These are phyloP conservation scores for Vannuccia rotundouncinata DNA, from an alignment of 2,888 invertebrate genomes.

Conservation along the genomic window DNA sequence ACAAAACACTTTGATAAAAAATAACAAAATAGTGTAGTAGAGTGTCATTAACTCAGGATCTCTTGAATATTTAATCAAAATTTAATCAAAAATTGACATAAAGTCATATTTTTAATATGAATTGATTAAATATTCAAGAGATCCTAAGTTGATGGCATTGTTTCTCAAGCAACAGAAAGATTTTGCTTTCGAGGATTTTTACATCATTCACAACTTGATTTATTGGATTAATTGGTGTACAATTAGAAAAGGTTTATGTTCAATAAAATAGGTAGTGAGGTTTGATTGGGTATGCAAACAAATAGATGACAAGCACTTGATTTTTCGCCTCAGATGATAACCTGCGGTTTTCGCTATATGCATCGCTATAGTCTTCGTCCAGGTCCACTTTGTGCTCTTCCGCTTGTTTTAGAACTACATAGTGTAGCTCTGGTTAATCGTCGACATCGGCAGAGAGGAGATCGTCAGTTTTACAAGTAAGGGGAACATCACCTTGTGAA, in stretches of 20 bases:
- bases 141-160: background rate
- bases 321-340: background rate
- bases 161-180: background rate
- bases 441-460: background rate
- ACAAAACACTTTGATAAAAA: conserved; percentile 16
- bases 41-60: background rate
- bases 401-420: background rate
- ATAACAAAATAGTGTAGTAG: background rate
- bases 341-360: background rate
- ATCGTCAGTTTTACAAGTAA: background rate
- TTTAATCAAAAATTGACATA: background rate
- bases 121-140: background rate
- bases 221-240: background rate
- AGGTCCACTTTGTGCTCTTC: background rate
- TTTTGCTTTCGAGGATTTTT: background rate
- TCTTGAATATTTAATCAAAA: background rate
- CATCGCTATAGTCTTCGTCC: conserved; percentile 1
- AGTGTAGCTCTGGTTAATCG: background rate
- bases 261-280: background rate
- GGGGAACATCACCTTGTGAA: background rate
- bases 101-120: conserved; percentile 2
- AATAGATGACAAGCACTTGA: background rate
- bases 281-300: background rate
- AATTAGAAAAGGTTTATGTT: background rate
- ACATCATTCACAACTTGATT: background rate